Evolutionary conservation across 2,113 vertebrate genomes (phyloP).

Genomic region (Ploceus nigricollis): DNA sequence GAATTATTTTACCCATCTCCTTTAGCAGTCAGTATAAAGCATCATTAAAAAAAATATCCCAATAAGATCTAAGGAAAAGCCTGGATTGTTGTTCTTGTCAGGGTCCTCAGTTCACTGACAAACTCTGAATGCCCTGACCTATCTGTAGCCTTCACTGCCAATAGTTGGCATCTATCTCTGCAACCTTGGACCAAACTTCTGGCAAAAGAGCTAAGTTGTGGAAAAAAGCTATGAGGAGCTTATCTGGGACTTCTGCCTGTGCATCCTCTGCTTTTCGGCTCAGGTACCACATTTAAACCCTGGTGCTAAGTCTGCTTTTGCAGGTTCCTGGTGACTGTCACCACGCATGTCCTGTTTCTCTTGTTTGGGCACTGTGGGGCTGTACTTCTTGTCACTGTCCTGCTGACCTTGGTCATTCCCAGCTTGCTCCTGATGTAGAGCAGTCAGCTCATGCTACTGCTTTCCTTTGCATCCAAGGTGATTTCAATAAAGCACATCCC

Average conservation of each 20-base stretch:
- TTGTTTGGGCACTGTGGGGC: background rate
- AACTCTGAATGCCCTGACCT: background rate
- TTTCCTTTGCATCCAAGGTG: background rate
- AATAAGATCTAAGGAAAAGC: background rate
- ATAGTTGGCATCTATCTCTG: fast-evolving
- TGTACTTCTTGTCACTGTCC: background rate
- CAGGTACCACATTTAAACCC: background rate
- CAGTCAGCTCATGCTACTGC: background rate
- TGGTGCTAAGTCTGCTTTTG: background rate
- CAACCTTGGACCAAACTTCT: background rate
- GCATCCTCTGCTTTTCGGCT: background rate
- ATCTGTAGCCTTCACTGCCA: background rate
- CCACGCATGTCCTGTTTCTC: fast-evolving
- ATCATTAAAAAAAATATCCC: background rate
- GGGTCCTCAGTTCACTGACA: background rate
- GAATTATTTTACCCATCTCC: background rate
- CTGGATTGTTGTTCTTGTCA: background rate
- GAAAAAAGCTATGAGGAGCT: background rate
- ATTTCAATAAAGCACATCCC: background rate
- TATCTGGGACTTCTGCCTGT: background rate
- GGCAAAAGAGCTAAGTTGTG: background rate
- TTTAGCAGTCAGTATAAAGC: background rate
- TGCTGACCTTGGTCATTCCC: background rate
- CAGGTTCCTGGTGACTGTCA: background rate
- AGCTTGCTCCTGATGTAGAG: background rate